Base-by-base conservation (phyloP, 2,888 invertebrate genomes). In the Drosophila trichaetosa region DNA sequence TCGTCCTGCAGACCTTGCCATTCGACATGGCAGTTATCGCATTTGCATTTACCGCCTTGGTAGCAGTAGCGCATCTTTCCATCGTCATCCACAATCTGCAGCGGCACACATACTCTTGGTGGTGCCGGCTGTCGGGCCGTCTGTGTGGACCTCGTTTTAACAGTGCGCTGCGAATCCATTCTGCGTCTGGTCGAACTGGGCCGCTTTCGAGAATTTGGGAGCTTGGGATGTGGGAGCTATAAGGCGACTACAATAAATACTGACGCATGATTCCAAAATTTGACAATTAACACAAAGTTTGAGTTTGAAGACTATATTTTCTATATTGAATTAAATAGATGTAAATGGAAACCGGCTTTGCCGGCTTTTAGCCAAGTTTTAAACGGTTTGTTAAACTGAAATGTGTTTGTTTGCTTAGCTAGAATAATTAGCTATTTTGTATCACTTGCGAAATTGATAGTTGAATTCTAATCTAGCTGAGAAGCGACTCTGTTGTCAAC, bases 11-110 rank as follows among this genome's bases (percentile, higher is more conserved):
- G 70, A 7, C 27, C 10, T 13, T 68, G 58, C 4, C 82, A 75
- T 10, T 72, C 62, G 13, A 33, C 48, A 0, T n/a, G 59, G 53
- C 86, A 87, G 0, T 46, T 54, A 4, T 49, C 58, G 61, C 86
- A 87, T 4, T 71, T 72, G 33, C 86, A 87, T 42, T 85, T 90
- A 56, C 88, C 88, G 13, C 91, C 91, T 53, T 90, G 90, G 31
- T 87, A 87, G 53, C 86, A 87, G 31, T 87, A 87, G 10, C 65
- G 54, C 33, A 70, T 72, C 64, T 69, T 79, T 6, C 73, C 77
- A 76, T 87, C 90, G 33, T 74, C 69, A 56, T 90, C 86, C 24
- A 89, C 73, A 73, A 90, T 63, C n/a, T 71, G 18, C n/a, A 90
- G 65, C 0, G 90, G 90, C 6, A 79, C 58, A 64, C 86, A 87